Evolutionary conservation across 2,888 invertebrate genomes (phyloP).

Genomic region (Psylliodes chrysocephalus): DNA sequence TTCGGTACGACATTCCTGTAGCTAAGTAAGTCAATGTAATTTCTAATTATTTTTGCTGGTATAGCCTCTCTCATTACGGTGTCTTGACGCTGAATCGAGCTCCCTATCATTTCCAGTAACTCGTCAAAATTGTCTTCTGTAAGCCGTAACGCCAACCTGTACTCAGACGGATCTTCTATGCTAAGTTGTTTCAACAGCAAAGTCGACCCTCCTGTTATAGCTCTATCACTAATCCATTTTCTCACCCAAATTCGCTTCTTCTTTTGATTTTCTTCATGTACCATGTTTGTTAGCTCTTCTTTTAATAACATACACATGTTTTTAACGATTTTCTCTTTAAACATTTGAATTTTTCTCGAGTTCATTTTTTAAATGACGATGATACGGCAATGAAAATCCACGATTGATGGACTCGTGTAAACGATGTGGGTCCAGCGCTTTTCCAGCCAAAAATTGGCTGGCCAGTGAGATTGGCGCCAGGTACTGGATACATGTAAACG

Average conservation of each 20-base stretch:
- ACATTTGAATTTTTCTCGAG: no score
- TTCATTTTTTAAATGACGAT: background rate
- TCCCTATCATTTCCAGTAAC: background rate
- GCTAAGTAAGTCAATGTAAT: constrained; percentile 51
- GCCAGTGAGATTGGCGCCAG: constrained; percentile 1
- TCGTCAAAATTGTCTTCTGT: constrained; percentile 8
- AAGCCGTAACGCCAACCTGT: constrained; percentile 13
- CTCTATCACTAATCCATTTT: constrained; percentile 9
- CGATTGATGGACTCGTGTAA: background rate
- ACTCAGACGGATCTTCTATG: constrained; percentile 13
- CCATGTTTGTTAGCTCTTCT: background rate
- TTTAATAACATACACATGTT: background rate
- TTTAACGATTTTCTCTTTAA: background rate
- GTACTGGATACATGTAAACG: background rate
- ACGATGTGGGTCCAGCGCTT: background rate
- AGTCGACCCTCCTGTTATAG: background rate
- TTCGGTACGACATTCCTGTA: constrained; percentile 47
- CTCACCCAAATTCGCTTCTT: background rate
- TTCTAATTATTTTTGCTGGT: constrained; percentile 52
- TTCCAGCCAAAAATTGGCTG: no score
- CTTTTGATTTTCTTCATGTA: constrained; percentile 4
- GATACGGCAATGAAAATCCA: no score
- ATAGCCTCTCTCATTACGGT: constrained; percentile 51
- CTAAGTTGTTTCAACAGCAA: constrained; percentile 2
- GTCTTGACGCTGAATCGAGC: constrained; percentile 27